Conservation (phyloP, 1,140 invertebrate species). For the Aricia agestis region DNA sequence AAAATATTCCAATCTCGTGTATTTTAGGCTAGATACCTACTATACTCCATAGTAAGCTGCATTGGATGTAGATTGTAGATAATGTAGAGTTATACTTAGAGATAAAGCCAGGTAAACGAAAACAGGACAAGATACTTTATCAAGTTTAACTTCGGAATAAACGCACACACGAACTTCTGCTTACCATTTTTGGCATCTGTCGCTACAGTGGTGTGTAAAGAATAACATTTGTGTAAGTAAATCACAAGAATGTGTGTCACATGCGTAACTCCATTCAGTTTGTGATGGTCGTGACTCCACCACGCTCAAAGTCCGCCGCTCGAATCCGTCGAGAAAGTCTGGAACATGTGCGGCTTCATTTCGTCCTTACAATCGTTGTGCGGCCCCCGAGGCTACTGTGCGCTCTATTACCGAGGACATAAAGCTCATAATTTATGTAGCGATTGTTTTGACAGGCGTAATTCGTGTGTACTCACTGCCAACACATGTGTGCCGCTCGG, state of each 20-base stretch:
- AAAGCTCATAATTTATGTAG: conserved; percentile 19
- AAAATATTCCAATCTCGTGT: too few species aligned
- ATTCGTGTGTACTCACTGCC: conserved; percentile 34
- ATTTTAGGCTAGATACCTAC: too few species aligned
- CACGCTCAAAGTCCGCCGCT: conserved; percentile 14
- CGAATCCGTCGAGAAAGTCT: conserved; percentile 4
- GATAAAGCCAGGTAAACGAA: too few species aligned
- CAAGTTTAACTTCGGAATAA: too few species aligned
- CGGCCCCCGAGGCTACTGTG: background rate
- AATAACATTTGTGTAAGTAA: background rate
- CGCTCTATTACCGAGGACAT: conserved; percentile 6
- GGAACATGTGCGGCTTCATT: conserved; percentile 20
- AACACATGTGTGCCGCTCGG: conserved; percentile 38
- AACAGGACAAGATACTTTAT: too few species aligned
- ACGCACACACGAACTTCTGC: too few species aligned
- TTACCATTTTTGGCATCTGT: too few species aligned
- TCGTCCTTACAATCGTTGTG: background rate
- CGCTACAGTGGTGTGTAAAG: too few species aligned
- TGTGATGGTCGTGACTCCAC: conserved; percentile 30
- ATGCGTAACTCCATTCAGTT: background rate
- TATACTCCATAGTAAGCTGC: too few species aligned
- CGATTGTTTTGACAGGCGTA: conserved; percentile 15
- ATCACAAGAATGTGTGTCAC: background rate
- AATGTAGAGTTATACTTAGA: too few species aligned
- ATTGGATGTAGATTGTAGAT: too few species aligned